phyloP scores from a whole-genome alignment of 2,113 vertebrate species.

The Motacilla alba region DNA sequence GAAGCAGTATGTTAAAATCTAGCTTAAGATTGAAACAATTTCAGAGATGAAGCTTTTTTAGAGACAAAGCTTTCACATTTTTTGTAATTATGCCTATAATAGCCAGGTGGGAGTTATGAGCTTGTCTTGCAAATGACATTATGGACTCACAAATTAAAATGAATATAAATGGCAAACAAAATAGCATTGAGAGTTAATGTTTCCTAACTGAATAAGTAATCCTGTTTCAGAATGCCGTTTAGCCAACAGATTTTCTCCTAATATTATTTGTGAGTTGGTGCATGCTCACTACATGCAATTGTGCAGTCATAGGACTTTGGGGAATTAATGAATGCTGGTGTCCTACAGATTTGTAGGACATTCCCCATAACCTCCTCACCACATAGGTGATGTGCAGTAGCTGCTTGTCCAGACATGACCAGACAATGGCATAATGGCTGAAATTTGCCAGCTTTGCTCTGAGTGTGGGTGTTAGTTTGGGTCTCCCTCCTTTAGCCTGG shows the following conservation, averaged over 20 bases:
- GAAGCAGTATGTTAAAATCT: not conserved
- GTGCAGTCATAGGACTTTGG: not conserved
- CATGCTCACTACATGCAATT: not conserved
- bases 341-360: not conserved
- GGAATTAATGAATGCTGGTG: not conserved
- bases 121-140: slow-evolving; percentile 24
- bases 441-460: not conserved
- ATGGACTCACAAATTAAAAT: slow-evolving; percentile 25
- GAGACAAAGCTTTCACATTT: not conserved
- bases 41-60: slow-evolving; percentile 3
- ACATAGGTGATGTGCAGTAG: not conserved
- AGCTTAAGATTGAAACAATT: not conserved
- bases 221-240: not conserved
- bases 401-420: not conserved
- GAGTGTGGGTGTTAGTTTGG: not conserved
- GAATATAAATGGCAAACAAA: slow-evolving; percentile 52
- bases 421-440: rapidly evolving
- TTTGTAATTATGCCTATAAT: not conserved
- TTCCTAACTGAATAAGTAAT: slow-evolving; percentile 38
- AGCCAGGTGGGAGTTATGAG: not conserved
- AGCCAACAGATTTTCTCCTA: not conserved
- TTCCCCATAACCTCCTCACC: not conserved
- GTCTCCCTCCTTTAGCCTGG: not conserved
- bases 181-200: slow-evolving; percentile 19
- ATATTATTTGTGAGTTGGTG: not conserved